These are phyloP conservation scores for Bombus confusus DNA, from an alignment of 1,140 invertebrate genomes.

Conservation along the genomic window DNA sequence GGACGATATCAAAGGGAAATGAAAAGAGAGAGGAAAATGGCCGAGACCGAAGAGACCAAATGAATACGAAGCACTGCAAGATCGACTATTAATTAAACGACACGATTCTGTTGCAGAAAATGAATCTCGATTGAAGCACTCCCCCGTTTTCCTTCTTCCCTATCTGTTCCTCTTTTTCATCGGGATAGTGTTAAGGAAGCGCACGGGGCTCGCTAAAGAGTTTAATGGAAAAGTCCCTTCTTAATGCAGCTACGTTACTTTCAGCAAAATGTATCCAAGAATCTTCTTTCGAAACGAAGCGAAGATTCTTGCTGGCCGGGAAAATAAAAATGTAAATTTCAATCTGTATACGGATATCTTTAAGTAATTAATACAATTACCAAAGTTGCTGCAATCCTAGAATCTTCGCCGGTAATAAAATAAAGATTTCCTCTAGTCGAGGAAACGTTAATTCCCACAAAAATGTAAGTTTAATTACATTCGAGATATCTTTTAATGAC, in stretches of 20 bases:
- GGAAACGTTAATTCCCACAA: too few species aligned
- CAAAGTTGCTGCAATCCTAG: too few species aligned
- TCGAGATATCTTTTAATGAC: too few species aligned
- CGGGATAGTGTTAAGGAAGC: background rate
- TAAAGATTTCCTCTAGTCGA: too few species aligned
- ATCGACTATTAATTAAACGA: conserved; percentile 50
- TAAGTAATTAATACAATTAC: too few species aligned
- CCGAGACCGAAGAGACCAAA: background rate
- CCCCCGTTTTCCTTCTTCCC: background rate
- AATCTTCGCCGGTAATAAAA: too few species aligned
- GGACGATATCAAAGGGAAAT: conserved; percentile 14
- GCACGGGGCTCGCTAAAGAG: background rate
- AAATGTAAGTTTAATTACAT: too few species aligned
- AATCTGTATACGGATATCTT: too few species aligned
- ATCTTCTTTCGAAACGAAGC: background rate
- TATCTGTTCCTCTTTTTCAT: background rate
- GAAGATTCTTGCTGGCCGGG: background rate
- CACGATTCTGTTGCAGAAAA: conserved; percentile 43
- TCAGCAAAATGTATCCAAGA: background rate
- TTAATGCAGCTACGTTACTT: conserved; percentile 6
- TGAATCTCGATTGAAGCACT: conserved; percentile 31
- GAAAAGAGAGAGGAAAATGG: background rate
- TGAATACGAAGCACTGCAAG: conserved; percentile 34
- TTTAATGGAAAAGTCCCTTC: conserved; percentile 22
- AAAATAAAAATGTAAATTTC: background rate